A percentile compares a stretch with the other conserved stretches of the same genome.
These are phyloP conservation scores for Sinopyrophorus schimmeli DNA, from an alignment of 2,888 invertebrate genomes.

Conservation along the genomic window DNA sequence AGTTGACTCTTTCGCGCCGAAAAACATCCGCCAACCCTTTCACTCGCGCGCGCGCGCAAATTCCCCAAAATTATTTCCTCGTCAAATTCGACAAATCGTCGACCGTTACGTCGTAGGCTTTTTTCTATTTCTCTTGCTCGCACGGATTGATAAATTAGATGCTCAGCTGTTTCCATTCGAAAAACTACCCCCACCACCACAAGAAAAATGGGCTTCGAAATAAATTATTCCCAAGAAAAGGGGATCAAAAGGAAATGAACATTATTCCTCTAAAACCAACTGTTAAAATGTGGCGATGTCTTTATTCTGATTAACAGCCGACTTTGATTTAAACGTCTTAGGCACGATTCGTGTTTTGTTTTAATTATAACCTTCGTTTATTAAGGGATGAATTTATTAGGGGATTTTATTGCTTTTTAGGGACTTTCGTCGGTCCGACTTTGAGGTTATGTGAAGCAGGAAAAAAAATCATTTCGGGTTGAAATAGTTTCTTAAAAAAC, in stretches of 20 bases:
- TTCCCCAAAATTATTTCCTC: conserved; percentile 9
- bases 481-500: too few relatives aligned
- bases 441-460: too few relatives aligned
- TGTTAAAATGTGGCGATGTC: conserved; percentile 8
- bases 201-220: conserved; percentile 16
- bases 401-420: too few relatives aligned
- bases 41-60: not conserved
- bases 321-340: too few relatives aligned
- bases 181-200: conserved; percentile 12
- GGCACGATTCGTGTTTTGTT: too few relatives aligned
- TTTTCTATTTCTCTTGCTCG: not conserved
- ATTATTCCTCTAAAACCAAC: not conserved
- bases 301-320: conserved; percentile 4
- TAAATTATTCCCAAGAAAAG: conserved; percentile 15
- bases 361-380: too few relatives aligned
- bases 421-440: too few relatives aligned
- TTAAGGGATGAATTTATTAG: too few relatives aligned
- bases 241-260: conserved; percentile 8
- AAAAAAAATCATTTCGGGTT: too few relatives aligned
- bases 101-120: conserved; percentile 3
- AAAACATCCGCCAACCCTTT: not conserved
- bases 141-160: conserved; percentile 18
- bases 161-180: conserved; percentile 16
- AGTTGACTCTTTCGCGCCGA: conserved; percentile 18
- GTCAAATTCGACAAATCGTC: conserved; percentile 18